Conservation (phyloP, 1,140 invertebrate species). For the Camponotus vicinus region DNA sequence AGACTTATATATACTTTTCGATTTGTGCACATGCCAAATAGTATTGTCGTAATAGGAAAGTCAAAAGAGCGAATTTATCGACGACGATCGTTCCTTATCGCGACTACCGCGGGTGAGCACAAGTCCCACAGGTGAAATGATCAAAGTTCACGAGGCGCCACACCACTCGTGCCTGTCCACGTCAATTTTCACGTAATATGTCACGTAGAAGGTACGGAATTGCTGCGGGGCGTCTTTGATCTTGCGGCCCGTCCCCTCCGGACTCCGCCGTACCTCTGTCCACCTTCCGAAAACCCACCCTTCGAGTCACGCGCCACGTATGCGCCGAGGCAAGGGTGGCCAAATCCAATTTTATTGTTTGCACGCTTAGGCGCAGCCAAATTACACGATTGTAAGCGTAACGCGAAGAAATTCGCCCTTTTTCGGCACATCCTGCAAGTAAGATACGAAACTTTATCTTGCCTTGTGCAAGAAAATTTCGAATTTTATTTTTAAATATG, state of each 20-base stretch:
- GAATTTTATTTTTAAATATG: neutral
- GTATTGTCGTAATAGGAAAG: neutral
- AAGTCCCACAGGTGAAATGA: conserved; percentile 78
- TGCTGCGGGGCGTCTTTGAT: conserved; percentile 77
- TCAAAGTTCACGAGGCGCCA: conserved; percentile 74
- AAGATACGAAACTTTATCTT: conserved; percentile 10
- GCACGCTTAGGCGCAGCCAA: conserved; percentile 69
- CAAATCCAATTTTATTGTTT: conserved; percentile 81
- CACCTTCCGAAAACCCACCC: conserved; percentile 77
- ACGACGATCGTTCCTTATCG: conserved; percentile 52
- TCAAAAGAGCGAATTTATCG: conserved; percentile 35
- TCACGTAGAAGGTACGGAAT: conserved; percentile 76
- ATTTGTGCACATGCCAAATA: neutral
- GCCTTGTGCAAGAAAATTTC: neutral
- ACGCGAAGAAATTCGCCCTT: conserved; percentile 47
- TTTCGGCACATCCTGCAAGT: conserved; percentile 1
- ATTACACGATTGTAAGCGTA: conserved; percentile 64
- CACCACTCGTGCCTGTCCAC: conserved; percentile 76
- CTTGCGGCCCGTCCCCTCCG: conserved; percentile 65
- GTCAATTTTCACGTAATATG: conserved; percentile 82
- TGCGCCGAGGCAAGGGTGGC: conserved; percentile 61
- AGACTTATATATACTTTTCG: neutral
- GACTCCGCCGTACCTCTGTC: conserved; percentile 60
- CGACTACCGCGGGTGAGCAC: conserved; percentile 29
- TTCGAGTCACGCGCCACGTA: conserved; percentile 73